Percentiles rank a stretch among this genome's conserved stretches.
Evolutionary conservation across 1,140 invertebrate genomes (phyloP).

Genomic region (Dreissena rostriformis): DNA sequence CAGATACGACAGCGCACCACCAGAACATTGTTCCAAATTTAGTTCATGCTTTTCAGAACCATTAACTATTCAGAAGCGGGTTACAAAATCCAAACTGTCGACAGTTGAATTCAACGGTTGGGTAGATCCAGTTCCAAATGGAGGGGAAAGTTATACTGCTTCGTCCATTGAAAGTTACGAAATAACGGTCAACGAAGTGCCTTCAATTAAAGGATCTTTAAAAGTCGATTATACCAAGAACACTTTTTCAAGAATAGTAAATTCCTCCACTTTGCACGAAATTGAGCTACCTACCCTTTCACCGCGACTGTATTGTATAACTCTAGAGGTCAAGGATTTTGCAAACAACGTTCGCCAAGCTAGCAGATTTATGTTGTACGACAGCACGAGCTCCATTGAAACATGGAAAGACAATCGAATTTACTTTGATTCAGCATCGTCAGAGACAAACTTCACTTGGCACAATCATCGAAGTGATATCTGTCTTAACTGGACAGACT

Average conservation of each 20-base stretch:
- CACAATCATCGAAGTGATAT: conserved; percentile 18
- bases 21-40: conserved; percentile 9
- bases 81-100: neutral
- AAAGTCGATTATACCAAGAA: neutral
- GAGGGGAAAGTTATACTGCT: neutral
- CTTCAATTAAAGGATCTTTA: neutral
- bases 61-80: neutral
- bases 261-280: no score
- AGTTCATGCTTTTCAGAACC: neutral
- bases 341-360: conserved; percentile 14
- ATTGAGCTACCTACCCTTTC: neutral
- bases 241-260: no score
- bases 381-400: neutral
- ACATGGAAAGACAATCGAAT: neutral
- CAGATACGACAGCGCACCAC: conserved; percentile 1
- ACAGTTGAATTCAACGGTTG: conserved; percentile 13
- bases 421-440: conserved; percentile 10
- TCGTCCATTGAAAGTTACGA: conserved; percentile 14
- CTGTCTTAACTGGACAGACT: conserved; percentile 20
- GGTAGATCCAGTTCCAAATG: conserved; percentile 3
- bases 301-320: conserved; percentile 14
- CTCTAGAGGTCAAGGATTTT: conserved; percentile 27
- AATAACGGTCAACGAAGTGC: conserved; percentile 19
- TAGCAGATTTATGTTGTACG: conserved; percentile 25
- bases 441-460: conserved; percentile 9